phyloP scores from a whole-genome alignment of 2,113 vertebrate species.

The Neopipo cinnamomea region DNA sequence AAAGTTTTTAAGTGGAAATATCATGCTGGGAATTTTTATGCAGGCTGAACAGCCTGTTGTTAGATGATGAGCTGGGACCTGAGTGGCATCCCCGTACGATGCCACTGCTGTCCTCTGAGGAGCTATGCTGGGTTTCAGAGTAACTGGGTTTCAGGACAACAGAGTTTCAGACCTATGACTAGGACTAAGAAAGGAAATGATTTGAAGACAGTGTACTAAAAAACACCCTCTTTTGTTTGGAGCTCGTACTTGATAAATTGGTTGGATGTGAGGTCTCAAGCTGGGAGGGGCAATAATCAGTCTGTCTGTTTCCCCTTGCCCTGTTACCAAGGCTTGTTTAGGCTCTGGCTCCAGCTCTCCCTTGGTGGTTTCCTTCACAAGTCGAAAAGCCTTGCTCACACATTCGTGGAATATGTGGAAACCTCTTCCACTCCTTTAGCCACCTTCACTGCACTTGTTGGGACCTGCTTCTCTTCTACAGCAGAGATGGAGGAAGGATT shows the following conservation, averaged over 20 bases:
- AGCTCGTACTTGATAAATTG: background rate
- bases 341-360: background rate
- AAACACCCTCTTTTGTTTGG: rapidly evolving
- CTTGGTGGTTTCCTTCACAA: background rate
- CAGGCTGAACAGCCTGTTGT: background rate
- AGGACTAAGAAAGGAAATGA: background rate
- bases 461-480: background rate
- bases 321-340: background rate
- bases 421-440: background rate
- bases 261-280: background rate
- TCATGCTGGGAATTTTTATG: background rate
- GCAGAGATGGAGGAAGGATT: background rate
- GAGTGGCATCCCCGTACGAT: background rate
- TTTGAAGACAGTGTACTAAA: background rate
- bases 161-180: background rate
- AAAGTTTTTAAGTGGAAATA: background rate
- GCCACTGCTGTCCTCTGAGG: background rate
- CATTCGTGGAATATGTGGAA: background rate
- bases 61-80: background rate
- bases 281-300: background rate
- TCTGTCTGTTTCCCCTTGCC: background rate
- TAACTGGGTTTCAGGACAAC: background rate
- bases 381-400: background rate
- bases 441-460: background rate
- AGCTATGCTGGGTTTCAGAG: background rate